Percentiles rank a stretch among this genome's conserved stretches.
Conservation (phyloP, 2,888 invertebrate genomes). For the Lasiommata megera region DNA sequence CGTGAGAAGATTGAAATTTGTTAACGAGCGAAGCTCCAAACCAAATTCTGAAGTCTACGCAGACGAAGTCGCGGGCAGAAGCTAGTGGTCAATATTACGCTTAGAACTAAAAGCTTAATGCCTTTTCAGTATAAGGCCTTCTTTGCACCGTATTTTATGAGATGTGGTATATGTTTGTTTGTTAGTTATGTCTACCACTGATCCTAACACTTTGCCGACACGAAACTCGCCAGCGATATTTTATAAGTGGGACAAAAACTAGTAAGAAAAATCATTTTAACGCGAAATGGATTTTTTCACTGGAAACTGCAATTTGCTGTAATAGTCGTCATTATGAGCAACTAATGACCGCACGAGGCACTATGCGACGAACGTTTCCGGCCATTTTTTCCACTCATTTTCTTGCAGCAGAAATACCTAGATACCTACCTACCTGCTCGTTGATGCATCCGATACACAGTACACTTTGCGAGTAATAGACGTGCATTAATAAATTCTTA, state of each 20-base stretch:
- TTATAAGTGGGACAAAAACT: not conserved
- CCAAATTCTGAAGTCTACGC: too few species aligned
- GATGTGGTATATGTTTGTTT: too few species aligned
- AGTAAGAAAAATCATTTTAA: constrained; percentile 4
- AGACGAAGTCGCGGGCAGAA: too few species aligned
- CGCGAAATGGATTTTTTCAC: constrained; percentile 12
- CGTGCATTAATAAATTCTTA: constrained; percentile 24
- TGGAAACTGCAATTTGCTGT: constrained; percentile 28
- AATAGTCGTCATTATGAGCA: constrained; percentile 30
- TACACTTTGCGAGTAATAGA: constrained; percentile 26
- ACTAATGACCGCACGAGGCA: constrained; percentile 29
- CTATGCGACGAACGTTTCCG: constrained; percentile 30
- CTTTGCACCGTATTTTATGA: too few species aligned
- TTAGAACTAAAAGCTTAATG: too few species aligned
- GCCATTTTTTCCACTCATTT: constrained; percentile 28
- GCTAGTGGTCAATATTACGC: too few species aligned
- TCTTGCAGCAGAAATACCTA: constrained; percentile 23
- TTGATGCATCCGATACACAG: constrained; percentile 14
- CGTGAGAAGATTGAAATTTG: too few species aligned
- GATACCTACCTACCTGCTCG: not conserved
- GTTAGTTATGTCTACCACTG: too few species aligned
- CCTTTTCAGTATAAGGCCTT: too few species aligned
- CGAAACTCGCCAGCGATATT: not conserved
- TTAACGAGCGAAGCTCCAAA: too few species aligned
- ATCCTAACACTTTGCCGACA: too few species aligned